phyloP scores from a whole-genome alignment of 2,113 vertebrate species.

The Gymnobelideus leadbeateri region DNA sequence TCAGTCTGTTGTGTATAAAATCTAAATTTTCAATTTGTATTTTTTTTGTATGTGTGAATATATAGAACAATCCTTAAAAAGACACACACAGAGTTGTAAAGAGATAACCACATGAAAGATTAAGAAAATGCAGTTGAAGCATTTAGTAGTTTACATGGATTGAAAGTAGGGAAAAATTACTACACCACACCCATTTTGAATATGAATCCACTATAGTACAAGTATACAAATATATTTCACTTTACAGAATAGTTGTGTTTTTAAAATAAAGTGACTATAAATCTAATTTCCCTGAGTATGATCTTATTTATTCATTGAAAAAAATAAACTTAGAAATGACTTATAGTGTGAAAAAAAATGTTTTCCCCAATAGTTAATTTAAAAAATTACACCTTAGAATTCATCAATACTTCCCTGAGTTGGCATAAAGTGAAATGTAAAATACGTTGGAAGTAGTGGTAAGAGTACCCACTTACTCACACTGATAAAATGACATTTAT shows the following conservation, averaged over 20 bases:
- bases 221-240: not conserved
- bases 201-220: not conserved
- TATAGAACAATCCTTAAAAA: too few species aligned
- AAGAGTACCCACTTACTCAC: not conserved
- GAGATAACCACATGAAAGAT: not conserved
- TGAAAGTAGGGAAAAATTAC: not conserved
- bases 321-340: not conserved
- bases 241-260: not conserved
- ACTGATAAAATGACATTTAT: not conserved
- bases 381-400: not conserved
- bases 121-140: not conserved
- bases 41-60: not conserved
- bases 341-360: not conserved
- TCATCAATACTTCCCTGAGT: not conserved
- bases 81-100: not conserved
- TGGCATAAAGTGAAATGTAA: not conserved
- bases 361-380: not conserved
- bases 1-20: not conserved
- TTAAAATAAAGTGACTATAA: not conserved
- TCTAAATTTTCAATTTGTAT: not conserved
- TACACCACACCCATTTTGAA: fast-evolving
- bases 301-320: not conserved
- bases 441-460: not conserved
- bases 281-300: not conserved
- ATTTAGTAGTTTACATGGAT: not conserved